Percentiles rank a stretch among this genome's conserved stretches.
Evolutionary conservation across 2,888 invertebrate genomes (phyloP).

Genomic region (Lypha dubia): DNA sequence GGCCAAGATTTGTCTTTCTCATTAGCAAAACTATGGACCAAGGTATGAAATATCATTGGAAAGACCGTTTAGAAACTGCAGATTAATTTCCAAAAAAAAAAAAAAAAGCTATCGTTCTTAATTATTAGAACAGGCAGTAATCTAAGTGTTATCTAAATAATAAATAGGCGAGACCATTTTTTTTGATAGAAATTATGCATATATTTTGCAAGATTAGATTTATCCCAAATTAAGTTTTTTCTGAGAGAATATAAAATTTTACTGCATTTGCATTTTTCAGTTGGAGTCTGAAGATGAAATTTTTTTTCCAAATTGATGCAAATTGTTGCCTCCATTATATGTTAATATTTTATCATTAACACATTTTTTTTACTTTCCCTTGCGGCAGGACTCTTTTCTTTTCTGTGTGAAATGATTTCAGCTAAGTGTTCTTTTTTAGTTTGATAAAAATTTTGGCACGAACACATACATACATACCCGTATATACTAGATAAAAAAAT

Average conservation of each 20-base stretch:
- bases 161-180: too few relatives aligned
- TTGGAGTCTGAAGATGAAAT: neutral
- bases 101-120: too few relatives aligned
- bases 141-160: too few relatives aligned
- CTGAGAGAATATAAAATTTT: neutral
- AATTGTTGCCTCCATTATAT: conserved; percentile 29
- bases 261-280: neutral
- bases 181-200: too few relatives aligned
- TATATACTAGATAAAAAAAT: neutral
- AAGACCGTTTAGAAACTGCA: too few relatives aligned
- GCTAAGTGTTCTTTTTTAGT: conserved; percentile 9
- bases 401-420: conserved; percentile 7
- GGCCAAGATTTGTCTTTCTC: too few relatives aligned
- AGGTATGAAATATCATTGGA: too few relatives aligned
- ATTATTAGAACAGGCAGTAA: too few relatives aligned
- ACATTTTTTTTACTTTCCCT: conserved; percentile 10
- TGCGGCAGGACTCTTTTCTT: neutral
- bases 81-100: too few relatives aligned
- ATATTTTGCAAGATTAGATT: too few relatives aligned
- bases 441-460: neutral
- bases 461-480: neutral
- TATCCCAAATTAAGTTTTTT: too few relatives aligned
- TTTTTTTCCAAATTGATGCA: conserved; percentile 2
- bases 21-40: too few relatives aligned
- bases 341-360: conserved; percentile 34